Percentiles rank a stretch among this genome's conserved stretches.
Evolutionary conservation across 1,140 invertebrate genomes (phyloP).

Genomic region (Diploscapter pachys): DNA sequence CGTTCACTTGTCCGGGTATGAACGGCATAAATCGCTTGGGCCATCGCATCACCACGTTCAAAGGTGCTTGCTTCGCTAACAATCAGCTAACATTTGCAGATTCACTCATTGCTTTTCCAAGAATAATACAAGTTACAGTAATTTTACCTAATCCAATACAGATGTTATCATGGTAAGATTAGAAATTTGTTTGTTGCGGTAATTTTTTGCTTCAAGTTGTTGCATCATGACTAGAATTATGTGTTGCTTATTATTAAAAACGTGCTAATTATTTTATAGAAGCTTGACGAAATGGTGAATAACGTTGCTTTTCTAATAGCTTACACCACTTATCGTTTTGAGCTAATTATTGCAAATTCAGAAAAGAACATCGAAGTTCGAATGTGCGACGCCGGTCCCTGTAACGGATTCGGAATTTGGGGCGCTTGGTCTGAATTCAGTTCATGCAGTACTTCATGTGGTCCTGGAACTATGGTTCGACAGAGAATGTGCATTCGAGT

Average conservation of each 20-base stretch:
- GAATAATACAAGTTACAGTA: neutral
- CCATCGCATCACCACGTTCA: constrained; percentile 20
- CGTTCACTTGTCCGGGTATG: constrained; percentile 52
- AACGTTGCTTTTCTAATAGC: too few relatives aligned
- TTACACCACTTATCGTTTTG: neutral
- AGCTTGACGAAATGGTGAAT: too few relatives aligned
- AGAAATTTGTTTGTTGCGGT: too few relatives aligned
- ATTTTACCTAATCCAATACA: neutral
- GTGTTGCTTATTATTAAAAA: too few relatives aligned
- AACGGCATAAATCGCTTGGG: constrained; percentile 11
- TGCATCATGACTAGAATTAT: too few relatives aligned
- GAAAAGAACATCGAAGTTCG: constrained; percentile 57
- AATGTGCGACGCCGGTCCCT: constrained; percentile 50
- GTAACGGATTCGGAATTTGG: constrained; percentile 43
- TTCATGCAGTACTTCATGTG: constrained; percentile 43
- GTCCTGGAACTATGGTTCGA: constrained; percentile 44
- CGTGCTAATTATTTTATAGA: too few relatives aligned
- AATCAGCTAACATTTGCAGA: neutral
- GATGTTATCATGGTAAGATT: too few relatives aligned
- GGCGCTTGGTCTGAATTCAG: constrained; percentile 45
- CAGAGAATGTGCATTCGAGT: constrained; percentile 38
- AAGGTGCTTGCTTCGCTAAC: constrained; percentile 28
- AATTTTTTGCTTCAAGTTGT: too few relatives aligned
- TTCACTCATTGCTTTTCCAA: neutral
- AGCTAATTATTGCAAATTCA: constrained; percentile 21